These are phyloP conservation scores for Passer domesticus DNA, from an alignment of 2,113 vertebrate species.

Conservation along the genomic window DNA sequence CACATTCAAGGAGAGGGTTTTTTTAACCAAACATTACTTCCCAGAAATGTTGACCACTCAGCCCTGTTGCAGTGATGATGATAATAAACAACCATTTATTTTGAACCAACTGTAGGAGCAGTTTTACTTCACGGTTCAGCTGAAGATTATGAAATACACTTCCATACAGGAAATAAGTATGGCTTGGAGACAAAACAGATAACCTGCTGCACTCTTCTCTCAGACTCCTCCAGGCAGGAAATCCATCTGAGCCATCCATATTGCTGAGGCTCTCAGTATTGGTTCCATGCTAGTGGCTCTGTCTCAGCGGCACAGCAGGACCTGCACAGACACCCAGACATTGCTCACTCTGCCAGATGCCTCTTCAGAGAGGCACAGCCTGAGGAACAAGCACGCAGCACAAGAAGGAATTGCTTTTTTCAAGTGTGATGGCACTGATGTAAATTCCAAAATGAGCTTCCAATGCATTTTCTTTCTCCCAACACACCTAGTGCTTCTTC, in stretches of 20 bases:
- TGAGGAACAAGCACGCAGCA: neutral
- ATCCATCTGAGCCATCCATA: neutral
- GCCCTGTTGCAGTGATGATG: neutral
- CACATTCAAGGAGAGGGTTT: neutral
- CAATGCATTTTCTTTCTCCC: neutral
- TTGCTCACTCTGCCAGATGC: neutral
- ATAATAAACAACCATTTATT: neutral
- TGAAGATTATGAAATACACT: neutral
- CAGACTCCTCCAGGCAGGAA: neutral
- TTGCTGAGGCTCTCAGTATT: neutral
- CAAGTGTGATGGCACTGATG: neutral
- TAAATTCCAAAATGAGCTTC: neutral
- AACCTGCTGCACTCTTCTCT: neutral
- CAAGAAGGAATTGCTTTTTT: neutral
- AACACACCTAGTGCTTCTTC: neutral
- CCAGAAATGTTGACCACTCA: neutral
- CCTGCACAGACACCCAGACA: accelerated
- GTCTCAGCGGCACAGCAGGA: accelerated
- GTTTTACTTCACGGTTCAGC: neutral
- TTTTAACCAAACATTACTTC: neutral
- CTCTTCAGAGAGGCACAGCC: neutral
- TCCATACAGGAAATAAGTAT: neutral
- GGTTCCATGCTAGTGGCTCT: accelerated
- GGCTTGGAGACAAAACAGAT: neutral
- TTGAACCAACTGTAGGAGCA: neutral